Base-by-base conservation (phyloP, 2,888 invertebrate species). In the Agonopterix arenella region DNA sequence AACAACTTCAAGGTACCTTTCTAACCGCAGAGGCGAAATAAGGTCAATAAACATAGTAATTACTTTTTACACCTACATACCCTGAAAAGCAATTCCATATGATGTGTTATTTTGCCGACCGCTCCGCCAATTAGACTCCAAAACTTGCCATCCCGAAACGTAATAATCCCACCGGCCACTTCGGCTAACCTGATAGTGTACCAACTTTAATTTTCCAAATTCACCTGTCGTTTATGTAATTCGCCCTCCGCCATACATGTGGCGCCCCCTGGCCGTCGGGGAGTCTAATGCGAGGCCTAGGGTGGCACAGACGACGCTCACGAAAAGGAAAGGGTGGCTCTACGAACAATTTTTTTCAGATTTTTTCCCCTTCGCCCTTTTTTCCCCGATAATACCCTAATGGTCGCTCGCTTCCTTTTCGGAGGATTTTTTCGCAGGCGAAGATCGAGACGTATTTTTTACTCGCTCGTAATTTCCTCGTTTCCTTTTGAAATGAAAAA, bases 301-400 rank as follows among this genome's bases (percentile, higher is more conserved):
- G 81, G 75, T 64, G 78, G 78, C 60, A 61, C 64, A 66, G 64
- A 79, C 81, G 80, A 80, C 83, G 83, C 74, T 81, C 77, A 79
- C 84, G 80, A 80, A 88, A 86, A 85, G 84, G 84, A 85, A 86
- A 77, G 85, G 88, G 88, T 85, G 88, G 86, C 74, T 28, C 28
- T 65, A 67, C 72, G 68, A 77, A 78, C 80, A 84, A 80, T 84
- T 88, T 89, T 89, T 89, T 88, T 85, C 82, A 71, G 78, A 80
- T 81, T 86, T 85, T 78, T 74, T 80, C 76, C 80, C 83, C 78
- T 69, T 74, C 80, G 68, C 66, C 70, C 71, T 69, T 76, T 76
- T 69, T 80, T 80, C 80, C 83, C 74, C 86, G 88, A 89, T 89
- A 88, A 89, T 88, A 86, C 88, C 80, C 85, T 88, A 88, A 89